phyloP scores from a whole-genome alignment of 2,888 invertebrate species.

The Cataglyphis altisquamis region DNA sequence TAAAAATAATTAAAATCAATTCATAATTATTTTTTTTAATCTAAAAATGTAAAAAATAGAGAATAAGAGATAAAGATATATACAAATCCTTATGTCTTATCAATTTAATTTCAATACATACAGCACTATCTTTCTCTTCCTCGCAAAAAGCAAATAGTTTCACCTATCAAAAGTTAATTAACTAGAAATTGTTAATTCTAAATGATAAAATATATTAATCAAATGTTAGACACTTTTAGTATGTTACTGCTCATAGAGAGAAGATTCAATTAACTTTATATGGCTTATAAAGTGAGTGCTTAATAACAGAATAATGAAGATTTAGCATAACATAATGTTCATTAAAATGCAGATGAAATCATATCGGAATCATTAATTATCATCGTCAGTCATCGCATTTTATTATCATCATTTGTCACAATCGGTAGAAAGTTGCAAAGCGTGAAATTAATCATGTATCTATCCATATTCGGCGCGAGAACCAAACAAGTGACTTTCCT shows the following conservation, averaged over 20 bases:
- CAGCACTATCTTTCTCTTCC: neutral
- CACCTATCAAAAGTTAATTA: neutral
- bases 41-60: neutral
- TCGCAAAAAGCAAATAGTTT: slow-evolving; percentile 21
- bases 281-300: neutral
- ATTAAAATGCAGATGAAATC: slow-evolving; percentile 33
- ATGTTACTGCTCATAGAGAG: neutral
- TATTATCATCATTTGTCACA: slow-evolving; percentile 46
- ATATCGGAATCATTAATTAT: slow-evolving; percentile 35
- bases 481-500: slow-evolving; percentile 57
- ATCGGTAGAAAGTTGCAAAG: slow-evolving; percentile 64
- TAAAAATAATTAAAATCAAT: neutral
- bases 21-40: neutral
- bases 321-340: slow-evolving; percentile 11
- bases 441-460: slow-evolving; percentile 51
- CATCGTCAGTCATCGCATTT: slow-evolving; percentile 12
- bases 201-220: neutral
- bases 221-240: neutral
- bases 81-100: neutral
- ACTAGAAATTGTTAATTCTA: slow-evolving; percentile 1
- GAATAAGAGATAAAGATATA: neutral
- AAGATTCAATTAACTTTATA: slow-evolving; percentile 10
- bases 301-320: slow-evolving; percentile 27
- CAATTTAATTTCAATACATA: neutral
- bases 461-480: slow-evolving; percentile 14